Evolutionary conservation across 1,140 invertebrate species (phyloP).

Genomic region (Steinernema feltiae): DNA sequence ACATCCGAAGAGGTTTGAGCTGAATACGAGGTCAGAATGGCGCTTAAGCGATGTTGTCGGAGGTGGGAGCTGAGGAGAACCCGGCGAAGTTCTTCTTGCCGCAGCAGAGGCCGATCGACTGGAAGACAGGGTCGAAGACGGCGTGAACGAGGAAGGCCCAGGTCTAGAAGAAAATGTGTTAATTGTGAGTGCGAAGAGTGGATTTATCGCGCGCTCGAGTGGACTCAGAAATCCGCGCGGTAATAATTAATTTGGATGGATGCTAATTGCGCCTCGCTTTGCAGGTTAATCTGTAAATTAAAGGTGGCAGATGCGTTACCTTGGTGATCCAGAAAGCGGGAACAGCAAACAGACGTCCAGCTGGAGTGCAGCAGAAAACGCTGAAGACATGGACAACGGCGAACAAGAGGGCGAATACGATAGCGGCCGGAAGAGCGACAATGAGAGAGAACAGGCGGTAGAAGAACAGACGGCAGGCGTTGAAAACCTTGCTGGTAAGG

Average conservation of each 20-base stretch:
- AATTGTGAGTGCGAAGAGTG: not conserved
- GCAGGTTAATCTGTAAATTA: not conserved
- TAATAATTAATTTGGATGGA: conserved; percentile 19
- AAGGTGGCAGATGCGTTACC: conserved; percentile 18
- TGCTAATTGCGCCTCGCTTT: not conserved
- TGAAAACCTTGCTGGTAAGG: conserved; percentile 55
- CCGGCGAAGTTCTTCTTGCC: not conserved
- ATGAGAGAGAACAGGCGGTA: conserved; percentile 51
- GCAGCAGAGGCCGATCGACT: conserved; percentile 22
- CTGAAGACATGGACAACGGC: conserved; percentile 26
- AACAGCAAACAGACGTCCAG: conserved; percentile 29
- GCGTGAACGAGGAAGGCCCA: conserved; percentile 36
- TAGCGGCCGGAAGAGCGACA: conserved; percentile 28
- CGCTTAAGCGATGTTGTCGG: conserved; percentile 10
- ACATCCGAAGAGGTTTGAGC: not conserved
- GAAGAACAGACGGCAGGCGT: conserved; percentile 58
- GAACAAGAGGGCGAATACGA: conserved; percentile 35
- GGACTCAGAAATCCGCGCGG: not conserved
- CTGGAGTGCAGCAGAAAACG: conserved; percentile 26
- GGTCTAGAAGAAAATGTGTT: conserved; percentile 11
- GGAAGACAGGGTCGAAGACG: conserved; percentile 31
- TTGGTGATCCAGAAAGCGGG: conserved; percentile 33
- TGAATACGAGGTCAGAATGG: not conserved
- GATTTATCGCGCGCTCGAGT: not conserved
- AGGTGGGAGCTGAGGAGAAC: not conserved